These are phyloP conservation scores for Charanyca ferruginea DNA, from an alignment of 2,888 invertebrate genomes.

Conservation along the genomic window DNA sequence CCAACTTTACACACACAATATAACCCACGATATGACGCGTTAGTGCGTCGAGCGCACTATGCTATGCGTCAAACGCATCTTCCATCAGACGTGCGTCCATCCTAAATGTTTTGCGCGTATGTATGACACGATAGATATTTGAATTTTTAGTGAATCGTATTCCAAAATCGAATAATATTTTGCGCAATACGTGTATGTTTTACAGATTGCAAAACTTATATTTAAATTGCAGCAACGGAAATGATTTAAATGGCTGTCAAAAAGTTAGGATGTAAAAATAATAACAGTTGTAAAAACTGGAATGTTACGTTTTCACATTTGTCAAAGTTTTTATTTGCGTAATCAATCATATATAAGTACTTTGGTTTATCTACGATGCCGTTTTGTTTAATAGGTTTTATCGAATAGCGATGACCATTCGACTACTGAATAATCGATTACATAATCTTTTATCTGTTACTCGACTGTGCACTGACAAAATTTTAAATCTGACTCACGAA, in stretches of 20 bases:
- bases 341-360: constrained; percentile 33
- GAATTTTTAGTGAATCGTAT: constrained; percentile 11
- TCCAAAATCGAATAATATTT: constrained; percentile 1
- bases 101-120: no score
- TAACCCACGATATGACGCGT: no score
- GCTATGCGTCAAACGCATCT: no score
- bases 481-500: constrained; percentile 26
- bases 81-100: no score
- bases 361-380: constrained; percentile 10
- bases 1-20: no score
- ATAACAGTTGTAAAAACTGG: constrained; percentile 12
- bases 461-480: constrained; percentile 5
- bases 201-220: constrained; percentile 15
- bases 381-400: neutral
- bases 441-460: neutral
- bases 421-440: constrained; percentile 20
- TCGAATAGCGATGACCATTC: constrained; percentile 1
- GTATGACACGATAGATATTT: no score
- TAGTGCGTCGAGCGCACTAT: no score
- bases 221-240: constrained; percentile 17
- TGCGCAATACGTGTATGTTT: neutral
- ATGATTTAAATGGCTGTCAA: constrained; percentile 29
- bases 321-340: constrained; percentile 18
- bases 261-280: constrained; percentile 26
- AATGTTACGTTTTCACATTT: constrained; percentile 20